A percentile compares a stretch with the other conserved stretches of the same genome.
These are phyloP conservation scores for Macrotus californicus DNA, from an alignment of 2,113 vertebrate genomes.

Conservation along the genomic window DNA sequence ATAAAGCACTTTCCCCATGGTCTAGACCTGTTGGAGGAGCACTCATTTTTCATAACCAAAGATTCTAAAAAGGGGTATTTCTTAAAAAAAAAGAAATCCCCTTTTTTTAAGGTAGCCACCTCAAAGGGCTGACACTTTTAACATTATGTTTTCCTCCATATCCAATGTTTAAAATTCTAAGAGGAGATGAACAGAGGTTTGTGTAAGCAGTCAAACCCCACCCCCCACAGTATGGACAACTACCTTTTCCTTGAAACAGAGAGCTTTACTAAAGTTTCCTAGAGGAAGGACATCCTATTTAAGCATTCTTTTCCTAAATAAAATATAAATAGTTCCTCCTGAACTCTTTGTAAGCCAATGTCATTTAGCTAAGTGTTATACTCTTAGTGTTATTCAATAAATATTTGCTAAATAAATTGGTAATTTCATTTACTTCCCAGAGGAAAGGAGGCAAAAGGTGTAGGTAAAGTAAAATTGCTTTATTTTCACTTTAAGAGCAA, in stretches of 20 bases:
- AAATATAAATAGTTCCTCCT: conserved; percentile 1
- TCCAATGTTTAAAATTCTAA: neutral
- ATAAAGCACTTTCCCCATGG: neutral
- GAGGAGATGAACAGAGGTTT: neutral
- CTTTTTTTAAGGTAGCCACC: neutral
- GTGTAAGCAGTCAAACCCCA: neutral
- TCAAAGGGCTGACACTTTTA: neutral
- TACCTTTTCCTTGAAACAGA: neutral
- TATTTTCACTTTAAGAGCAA: conserved; percentile 63
- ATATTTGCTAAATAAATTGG: conserved; percentile 29
- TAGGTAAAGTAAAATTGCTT: conserved; percentile 46
- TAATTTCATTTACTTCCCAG: conserved; percentile 15
- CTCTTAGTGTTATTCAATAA: neutral
- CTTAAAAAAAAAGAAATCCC: neutral
- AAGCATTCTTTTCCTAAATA: neutral
- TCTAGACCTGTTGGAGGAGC: neutral
- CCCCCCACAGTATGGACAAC: neutral
- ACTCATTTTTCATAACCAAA: neutral
- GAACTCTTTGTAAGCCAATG: neutral
- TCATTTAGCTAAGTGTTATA: neutral
- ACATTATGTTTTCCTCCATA: neutral
- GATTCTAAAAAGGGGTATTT: neutral
- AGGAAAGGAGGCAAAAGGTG: conserved; percentile 15
- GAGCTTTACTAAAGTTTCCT: neutral
- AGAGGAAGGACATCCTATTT: neutral